These are phyloP conservation scores for Lypha dubia DNA, from an alignment of 2,888 invertebrate species.

Conservation along the genomic window DNA sequence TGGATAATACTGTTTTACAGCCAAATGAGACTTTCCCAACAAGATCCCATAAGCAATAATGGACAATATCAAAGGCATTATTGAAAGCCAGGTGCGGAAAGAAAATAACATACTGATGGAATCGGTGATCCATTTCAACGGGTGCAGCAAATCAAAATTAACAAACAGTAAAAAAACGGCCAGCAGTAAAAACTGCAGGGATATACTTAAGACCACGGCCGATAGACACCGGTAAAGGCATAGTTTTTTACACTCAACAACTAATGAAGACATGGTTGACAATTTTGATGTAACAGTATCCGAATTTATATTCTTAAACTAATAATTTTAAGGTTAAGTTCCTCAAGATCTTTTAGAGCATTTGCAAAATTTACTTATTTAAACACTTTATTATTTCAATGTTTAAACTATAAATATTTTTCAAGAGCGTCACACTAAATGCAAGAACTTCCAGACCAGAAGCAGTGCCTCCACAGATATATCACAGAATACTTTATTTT, in stretches of 20 bases:
- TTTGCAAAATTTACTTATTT: not conserved
- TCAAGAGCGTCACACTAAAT: not conserved
- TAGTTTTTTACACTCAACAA: conserved; percentile 78
- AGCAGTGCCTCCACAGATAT: not conserved
- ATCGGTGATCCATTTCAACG: conserved; percentile 86
- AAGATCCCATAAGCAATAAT: conserved; percentile 89
- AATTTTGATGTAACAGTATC: not conserved
- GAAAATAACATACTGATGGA: conserved; percentile 85
- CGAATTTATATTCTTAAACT: not conserved
- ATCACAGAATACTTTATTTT: not conserved
- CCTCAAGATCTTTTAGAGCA: not conserved
- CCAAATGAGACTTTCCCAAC: conserved; percentile 88
- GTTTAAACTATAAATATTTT: not conserved
- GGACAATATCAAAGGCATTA: conserved; percentile 86
- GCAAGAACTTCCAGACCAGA: not conserved
- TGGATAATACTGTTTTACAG: conserved; percentile 86
- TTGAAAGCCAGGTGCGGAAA: conserved; percentile 86
- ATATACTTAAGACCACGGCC: conserved; percentile 86
- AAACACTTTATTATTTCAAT: not conserved
- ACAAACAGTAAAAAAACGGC: conserved; percentile 85
- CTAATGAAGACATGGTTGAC: conserved; percentile 46
- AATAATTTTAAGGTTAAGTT: conserved; percentile 38
- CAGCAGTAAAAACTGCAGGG: conserved; percentile 85
- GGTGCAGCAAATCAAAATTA: conserved; percentile 87
- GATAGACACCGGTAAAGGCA: conserved; percentile 79